Base-by-base conservation (phyloP, 2,888 invertebrate species). In the Agonopterix alstromeriana region DNA sequence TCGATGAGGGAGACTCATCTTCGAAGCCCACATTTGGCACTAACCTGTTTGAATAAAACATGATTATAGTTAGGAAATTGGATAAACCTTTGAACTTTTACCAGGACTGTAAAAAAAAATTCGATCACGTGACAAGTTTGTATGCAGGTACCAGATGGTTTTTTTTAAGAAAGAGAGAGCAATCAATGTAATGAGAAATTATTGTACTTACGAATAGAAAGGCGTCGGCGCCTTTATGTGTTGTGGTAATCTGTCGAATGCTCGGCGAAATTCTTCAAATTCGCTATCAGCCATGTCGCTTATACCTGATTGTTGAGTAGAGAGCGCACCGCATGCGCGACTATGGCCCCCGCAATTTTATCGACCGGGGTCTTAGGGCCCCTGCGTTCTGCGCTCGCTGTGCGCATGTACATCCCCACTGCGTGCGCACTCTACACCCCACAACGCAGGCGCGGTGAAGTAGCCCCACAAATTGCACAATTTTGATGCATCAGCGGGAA, bases 201-300 rank as follows among this genome's bases (percentile, higher is more conserved):
- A 42, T 27, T 64, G 49, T 63, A 93, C 96, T 96, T 91, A 97
- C 97, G 95, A 96, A 84, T 97, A 97, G 86, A 94, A 95, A 51
- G 95, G 94, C 63, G 94, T 92, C 48, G 96, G 93, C 46, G 93
- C 93, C 77, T 93, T 94, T 59, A 93, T 92, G 69, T 94, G 93
- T 75, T 94, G 94, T 52, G 94, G 94, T 77, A 94, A 89, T 85
- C 93, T 92, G 70, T 96, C 95, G 82, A 95, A 96, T 79, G 93
- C 93, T 70, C 94, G 93, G 70, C 94, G 94, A 90, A 97, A 96
- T 91, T 97, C 95, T 87, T 97, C 97, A 89, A 95, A 97, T 88
- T 97, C 97, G 81, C 93, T 94, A 91, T 97, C 97, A 71, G 96
- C 97, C 97, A 97, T 97, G 89, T 90, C 90, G 90, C 84, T 74